Evolutionary conservation across 2,888 invertebrate species (phyloP).

Genomic region (Ditylenchus weischeri): DNA sequence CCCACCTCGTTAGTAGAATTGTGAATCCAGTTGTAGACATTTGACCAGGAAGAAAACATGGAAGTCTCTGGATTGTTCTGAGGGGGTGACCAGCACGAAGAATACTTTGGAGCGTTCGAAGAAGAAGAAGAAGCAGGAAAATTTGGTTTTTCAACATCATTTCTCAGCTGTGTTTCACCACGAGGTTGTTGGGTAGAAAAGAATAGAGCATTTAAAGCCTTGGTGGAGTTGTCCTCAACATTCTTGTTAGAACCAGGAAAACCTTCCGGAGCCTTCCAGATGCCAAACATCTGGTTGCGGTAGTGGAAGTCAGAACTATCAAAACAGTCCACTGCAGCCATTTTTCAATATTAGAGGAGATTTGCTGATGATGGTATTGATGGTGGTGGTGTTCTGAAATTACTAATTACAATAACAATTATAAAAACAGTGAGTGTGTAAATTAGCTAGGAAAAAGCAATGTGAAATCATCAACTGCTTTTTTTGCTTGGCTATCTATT

Average conservation of each 20-base stretch:
- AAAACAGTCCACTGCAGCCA: constrained; percentile 12
- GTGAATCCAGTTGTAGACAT: constrained; percentile 32
- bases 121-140: too few relatives aligned
- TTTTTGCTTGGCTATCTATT: too few relatives aligned
- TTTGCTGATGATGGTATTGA: too few relatives aligned
- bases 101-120: not conserved
- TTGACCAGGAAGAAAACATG: constrained; percentile 22
- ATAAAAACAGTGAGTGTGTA: too few relatives aligned
- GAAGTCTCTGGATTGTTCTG: constrained; percentile 1
- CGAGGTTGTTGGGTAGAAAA: not conserved
- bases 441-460: too few relatives aligned
- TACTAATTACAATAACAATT: too few relatives aligned
- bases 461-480: too few relatives aligned
- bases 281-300: constrained; percentile 9
- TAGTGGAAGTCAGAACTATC: constrained; percentile 4
- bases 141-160: too few relatives aligned
- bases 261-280: not conserved
- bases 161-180: not conserved
- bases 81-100: constrained; percentile 20
- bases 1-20: constrained; percentile 15
- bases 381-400: too few relatives aligned
- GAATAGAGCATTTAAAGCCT: not conserved
- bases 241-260: not conserved
- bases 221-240: not conserved
- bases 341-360: not conserved